Evolutionary conservation across 2,888 invertebrate genomes (phyloP).

Genomic region (Sarcophaga caerulescens): DNA sequence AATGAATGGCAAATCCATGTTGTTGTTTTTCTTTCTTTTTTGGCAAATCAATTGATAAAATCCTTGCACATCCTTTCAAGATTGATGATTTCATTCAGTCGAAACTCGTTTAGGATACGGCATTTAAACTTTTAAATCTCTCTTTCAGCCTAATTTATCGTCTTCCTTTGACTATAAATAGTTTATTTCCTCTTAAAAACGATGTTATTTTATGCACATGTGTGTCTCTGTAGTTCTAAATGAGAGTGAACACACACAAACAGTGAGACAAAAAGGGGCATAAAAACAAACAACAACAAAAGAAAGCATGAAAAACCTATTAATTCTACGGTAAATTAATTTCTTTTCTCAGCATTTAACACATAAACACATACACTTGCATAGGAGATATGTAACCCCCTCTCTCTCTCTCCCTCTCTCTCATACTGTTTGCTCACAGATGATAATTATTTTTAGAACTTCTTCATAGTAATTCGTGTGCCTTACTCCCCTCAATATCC

Average conservation of each 20-base stretch:
- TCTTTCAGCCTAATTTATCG: conserved; percentile 46
- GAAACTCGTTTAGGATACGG: conserved; percentile 41
- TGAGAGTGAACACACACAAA: conserved; percentile 19
- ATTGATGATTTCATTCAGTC: conserved; percentile 58
- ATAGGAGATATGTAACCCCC: too few species aligned
- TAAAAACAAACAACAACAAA: not conserved
- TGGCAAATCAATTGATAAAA: not conserved
- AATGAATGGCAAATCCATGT: not conserved
- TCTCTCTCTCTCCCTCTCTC: not conserved
- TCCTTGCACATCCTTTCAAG: conserved; percentile 31
- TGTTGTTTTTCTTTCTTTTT: not conserved
- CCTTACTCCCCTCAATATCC: conserved; percentile 11
- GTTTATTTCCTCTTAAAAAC: conserved; percentile 53
- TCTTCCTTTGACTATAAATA: conserved; percentile 47
- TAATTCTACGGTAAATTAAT: conserved; percentile 51
- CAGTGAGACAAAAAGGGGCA: conserved; percentile 5
- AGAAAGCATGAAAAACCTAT: conserved; percentile 12
- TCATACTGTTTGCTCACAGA: conserved; percentile 41
- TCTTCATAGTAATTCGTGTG: not conserved
- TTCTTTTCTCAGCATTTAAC: not conserved
- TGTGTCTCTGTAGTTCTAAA: conserved; percentile 49
- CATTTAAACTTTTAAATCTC: conserved; percentile 29
- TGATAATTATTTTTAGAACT: conserved; percentile 62
- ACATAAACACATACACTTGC: not conserved
- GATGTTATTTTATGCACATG: conserved; percentile 49